Base-by-base conservation (phyloP, 2,797 vertebrate species). In the Cossypha niveicapilla region DNA sequence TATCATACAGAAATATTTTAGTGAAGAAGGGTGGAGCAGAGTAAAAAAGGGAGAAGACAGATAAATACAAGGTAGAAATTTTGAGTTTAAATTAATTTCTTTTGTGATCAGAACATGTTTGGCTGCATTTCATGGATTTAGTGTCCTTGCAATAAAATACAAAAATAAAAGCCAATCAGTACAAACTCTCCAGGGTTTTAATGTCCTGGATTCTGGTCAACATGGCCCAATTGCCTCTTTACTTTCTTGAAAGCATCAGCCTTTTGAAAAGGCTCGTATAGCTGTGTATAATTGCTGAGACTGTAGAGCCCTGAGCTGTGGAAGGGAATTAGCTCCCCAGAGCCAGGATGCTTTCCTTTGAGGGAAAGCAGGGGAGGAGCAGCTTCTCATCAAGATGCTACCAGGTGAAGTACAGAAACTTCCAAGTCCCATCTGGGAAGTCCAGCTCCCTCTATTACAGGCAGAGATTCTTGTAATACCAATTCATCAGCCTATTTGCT, bases 131-230 rank as follows among this genome's bases (percentile, higher is more conserved):
- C 27, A 65, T 85, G 82, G 22, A 62, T 74, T 60, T 54, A 1
- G 13, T 77, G 92, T 83, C 70, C 54, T 67, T 63, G 50, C 42
- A 61, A 34, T 57, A 77, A 86, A 85, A 32, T 7, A 14, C 23
- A 72, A 41, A 86, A 86, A 78, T 68, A 73, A 87, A 92, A 88
- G 74, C 23, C 56, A 66, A 78, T 86, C 90, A 58, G 48, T 61
- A 22, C 35, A 42, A 87, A 65, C 22, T 95, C 92, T 95, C 77
- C 50, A 51, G 88, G 61, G 77, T 92, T 92, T 85, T 54, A 25
- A 50, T 85, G 86, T 85, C 77, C 80, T 68, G 83, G 63, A 82
- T 96, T 95, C 74, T 75, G 86, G 88, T 94, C 83, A 93, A 30
- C 48, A 45, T 63, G 74, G 50, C 74, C 57, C 71, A 34, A 14